These are phyloP conservation scores for Mastigias papua DNA, from an alignment of 30 jellyfish, hydroid and myxozoan genomes.

Conservation along the genomic window DNA sequence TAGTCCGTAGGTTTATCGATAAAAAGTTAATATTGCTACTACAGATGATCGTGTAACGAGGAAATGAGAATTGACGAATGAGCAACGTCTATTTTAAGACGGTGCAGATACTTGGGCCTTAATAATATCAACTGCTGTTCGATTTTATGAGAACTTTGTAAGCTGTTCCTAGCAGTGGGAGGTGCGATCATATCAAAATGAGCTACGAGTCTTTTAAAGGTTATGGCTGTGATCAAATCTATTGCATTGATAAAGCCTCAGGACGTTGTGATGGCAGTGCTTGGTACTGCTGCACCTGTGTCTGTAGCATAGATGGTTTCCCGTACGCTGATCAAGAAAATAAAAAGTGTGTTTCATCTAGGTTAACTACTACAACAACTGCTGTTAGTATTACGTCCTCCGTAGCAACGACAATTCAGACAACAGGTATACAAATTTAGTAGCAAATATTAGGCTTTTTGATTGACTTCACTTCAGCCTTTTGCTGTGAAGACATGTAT, in stretches of 20 bases:
- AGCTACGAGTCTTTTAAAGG: constrained; percentile 5
- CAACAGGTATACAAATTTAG: constrained; percentile 14
- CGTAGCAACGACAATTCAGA: not conserved
- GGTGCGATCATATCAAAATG: constrained; percentile 9
- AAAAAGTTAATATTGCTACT: too few species aligned
- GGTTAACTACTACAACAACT: too few species aligned
- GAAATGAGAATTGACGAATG: not conserved
- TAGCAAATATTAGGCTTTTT: too few species aligned
- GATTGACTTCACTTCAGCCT: too few species aligned
- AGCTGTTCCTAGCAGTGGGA: too few species aligned
- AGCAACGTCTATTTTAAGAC: not conserved
- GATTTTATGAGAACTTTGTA: too few species aligned
- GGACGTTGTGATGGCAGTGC: not conserved
- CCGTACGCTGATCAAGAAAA: constrained; percentile 31
- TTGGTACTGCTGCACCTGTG: constrained; percentile 32
- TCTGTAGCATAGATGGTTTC: not conserved
- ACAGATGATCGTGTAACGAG: too few species aligned
- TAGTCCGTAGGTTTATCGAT: not conserved
- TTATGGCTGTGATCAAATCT: not conserved
- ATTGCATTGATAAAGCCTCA: constrained; percentile 41
- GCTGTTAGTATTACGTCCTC: too few species aligned
- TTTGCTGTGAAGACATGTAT: too few species aligned
- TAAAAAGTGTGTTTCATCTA: constrained; percentile 11
- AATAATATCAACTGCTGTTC: not conserved
- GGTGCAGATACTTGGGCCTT: too few species aligned